Evolutionary conservation across 1,140 invertebrate genomes (phyloP).

Genomic region (Lordiphosa clarofinis): DNA sequence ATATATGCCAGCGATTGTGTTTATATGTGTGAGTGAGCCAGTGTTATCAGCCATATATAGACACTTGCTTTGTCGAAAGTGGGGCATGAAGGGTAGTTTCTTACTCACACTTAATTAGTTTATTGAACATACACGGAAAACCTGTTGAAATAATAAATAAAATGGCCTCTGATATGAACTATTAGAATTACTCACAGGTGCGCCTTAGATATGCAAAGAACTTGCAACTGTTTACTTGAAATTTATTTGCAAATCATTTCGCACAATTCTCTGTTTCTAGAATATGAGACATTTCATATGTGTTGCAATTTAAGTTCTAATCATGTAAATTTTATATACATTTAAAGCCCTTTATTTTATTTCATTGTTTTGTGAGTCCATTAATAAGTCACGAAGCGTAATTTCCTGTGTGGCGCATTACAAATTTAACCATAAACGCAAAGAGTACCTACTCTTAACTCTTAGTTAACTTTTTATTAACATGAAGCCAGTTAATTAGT

Average conservation of each 20-base stretch:
- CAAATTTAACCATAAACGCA: conserved; percentile 7
- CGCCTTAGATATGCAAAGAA: conserved; percentile 3
- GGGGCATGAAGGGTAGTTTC: too few relatives aligned
- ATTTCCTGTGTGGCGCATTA: conserved; percentile 22
- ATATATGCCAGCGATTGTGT: neutral
- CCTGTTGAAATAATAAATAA: conserved; percentile 36
- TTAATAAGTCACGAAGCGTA: conserved; percentile 27
- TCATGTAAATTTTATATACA: too few relatives aligned
- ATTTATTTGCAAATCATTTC: conserved; percentile 12
- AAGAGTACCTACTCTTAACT: too few relatives aligned
- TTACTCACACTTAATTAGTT: conserved; percentile 32
- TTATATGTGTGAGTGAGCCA: conserved; percentile 1
- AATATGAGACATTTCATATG: too few relatives aligned
- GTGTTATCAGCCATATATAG: conserved; percentile 14
- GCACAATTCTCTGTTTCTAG: neutral
- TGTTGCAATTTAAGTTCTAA: too few relatives aligned
- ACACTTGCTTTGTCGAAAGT: neutral
- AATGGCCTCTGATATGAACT: conserved; percentile 2
- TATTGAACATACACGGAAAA: conserved; percentile 23
- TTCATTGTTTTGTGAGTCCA: neutral
- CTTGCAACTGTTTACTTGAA: conserved; percentile 5
- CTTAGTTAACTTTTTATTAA: neutral
- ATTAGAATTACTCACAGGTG: too few relatives aligned
- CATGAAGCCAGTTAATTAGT: too few relatives aligned
- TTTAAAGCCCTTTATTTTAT: neutral